Evolutionary conservation across 2,888 invertebrate species (phyloP).

Genomic region (Branchellion lobata): DNA sequence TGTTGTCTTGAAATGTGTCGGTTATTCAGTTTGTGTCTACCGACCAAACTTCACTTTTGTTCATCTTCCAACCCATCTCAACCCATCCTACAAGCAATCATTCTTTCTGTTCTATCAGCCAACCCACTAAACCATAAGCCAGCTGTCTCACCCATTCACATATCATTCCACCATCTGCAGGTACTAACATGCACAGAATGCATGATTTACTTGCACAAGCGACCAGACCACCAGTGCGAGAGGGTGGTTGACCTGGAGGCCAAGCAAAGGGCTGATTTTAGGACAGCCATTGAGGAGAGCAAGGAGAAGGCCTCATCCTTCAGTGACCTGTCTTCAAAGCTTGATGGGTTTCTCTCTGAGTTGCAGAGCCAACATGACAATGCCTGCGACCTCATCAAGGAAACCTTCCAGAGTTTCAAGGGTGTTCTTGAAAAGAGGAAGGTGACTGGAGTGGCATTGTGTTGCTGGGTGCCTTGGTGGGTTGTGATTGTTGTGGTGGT

Average conservation of each 20-base stretch:
- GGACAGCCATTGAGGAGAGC: constrained; percentile 74
- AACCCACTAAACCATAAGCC: no score
- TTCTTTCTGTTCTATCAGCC: no score
- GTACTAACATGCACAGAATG: constrained; percentile 85
- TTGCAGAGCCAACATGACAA: constrained; percentile 83
- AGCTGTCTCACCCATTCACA: no score
- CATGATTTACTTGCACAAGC: constrained; percentile 78
- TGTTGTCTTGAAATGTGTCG: no score
- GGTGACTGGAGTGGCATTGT: no score
- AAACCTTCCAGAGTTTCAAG: constrained; percentile 66
- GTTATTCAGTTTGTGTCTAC: no score
- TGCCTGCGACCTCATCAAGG: constrained; percentile 74
- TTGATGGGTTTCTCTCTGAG: constrained; percentile 80
- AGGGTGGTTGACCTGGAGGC: constrained; percentile 70
- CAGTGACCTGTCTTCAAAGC: constrained; percentile 73
- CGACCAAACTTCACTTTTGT: no score
- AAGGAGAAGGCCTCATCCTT: constrained; percentile 76
- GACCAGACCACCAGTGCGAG: constrained; percentile 79
- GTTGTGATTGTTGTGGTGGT: no score
- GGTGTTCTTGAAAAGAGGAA: constrained; percentile 76
- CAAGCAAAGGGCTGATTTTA: constrained; percentile 75
- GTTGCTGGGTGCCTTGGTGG: no score
- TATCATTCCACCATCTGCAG: constrained; percentile 63
- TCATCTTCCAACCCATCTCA: no score
- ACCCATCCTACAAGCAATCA: no score